Base-by-base conservation (phyloP, 1,140 invertebrate species). In the Atta cephalotes region DNA sequence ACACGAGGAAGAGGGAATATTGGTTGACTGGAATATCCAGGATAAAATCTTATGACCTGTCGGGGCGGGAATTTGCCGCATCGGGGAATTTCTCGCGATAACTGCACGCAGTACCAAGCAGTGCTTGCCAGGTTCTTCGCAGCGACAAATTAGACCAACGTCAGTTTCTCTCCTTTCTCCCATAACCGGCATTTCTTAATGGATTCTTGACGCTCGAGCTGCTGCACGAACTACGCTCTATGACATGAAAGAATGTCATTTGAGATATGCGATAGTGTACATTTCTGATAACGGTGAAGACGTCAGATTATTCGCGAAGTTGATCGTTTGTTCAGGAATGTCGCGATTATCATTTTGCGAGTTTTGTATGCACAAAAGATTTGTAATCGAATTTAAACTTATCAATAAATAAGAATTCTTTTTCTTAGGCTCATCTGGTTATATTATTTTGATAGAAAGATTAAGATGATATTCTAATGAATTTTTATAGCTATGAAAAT, bases 171-270 rank as follows among this genome's bases (percentile, higher is more conserved):
- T 82, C 65, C 60, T 53, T 78, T 68, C 62, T 82, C 35, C 49
- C 66, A 31, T 49, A 80, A 77, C 81, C 74, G 82, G 71, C 77
- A 90, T 90, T 91, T 82, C 89, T 90, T 90, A 90, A 90, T 90
- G 86, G 89, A 90, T 90, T 90, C 81, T 88, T 87, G 70, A 85
- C 87, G 86, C 76, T 90, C 86, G 81, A 70, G 86, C 45, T 78
- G 79, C 81, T 77, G 51, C 35, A 51, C 35, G 58, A 90, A 85
- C 31, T 65, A 56, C 51, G 60, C 81, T 84, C 21, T 79, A 18
- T 35, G 71, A 65, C 68, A 35, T 60, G 58, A 71, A 82, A 74
- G 78, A 82, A 82, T 87, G 56, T 53, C 71, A 53, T 56, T 78
- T n/a, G 31, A 60, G 65, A 86, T 79, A 71, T 10, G 58, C 70